Evolutionary conservation across 1,140 invertebrate species (phyloP), one percentile per base, ranked within the genome.

Genomic region (Drosophila pseudoobscura): DNA sequence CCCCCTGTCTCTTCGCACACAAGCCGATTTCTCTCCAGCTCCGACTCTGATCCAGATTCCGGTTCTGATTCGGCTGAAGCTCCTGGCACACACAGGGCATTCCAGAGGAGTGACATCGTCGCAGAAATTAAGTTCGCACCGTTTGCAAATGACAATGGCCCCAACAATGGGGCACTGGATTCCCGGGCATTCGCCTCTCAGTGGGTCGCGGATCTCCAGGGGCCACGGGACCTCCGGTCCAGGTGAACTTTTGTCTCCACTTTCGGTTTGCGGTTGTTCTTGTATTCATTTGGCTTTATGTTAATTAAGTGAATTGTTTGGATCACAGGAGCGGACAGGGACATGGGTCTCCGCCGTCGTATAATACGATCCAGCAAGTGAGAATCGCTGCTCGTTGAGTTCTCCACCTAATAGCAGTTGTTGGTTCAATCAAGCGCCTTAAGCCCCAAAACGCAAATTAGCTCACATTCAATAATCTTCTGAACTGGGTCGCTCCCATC

Each of bases 121-220:
- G 65, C 46, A 59, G 70, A 75, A 87, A 82, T 88, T 82, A 88
- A 88, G 70, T 78, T 69, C 80, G 49, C 76, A 79, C 53, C 68
- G 80, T 77, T 87, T 80, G 82, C 62, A 71, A 68, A 68, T 75
- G 74, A 80, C 61, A 85, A 82, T 75, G 62, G 39, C 44, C 8
- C 5, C 22, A 9, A 55, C 39, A 72, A 70, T 51, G 57, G 41
- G 9, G 17, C 41, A 24, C 17, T 45, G 35, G 29, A 17, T 31
- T 35, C 46, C 35, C 20, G 51, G 56, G n/a, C 31, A 69, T 26
- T 49, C 17, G 11, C 31, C 31, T 55, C 35, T 39, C 35, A 39
- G 35, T 39, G 35, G 35, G 22, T 29, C 39, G 52, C 46, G 35
- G 39, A 24, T 54, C 35, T 39, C 0, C 11, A 5, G 35, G 35